Evolutionary conservation across 2,888 invertebrate genomes (phyloP).

Genomic region (Thelaira solivaga): DNA sequence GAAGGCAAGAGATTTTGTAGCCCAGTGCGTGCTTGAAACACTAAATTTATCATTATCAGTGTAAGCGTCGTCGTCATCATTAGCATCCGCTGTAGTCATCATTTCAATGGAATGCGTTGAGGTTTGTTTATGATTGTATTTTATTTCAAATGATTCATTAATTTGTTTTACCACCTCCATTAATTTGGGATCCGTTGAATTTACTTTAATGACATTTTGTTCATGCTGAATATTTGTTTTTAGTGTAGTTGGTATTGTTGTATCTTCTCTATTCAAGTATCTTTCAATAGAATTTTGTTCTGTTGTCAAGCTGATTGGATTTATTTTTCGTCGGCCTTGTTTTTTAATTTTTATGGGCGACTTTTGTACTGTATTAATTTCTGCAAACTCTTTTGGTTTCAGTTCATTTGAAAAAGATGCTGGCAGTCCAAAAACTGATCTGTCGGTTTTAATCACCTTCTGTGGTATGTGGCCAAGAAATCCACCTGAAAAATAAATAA

Average conservation of each 20-base stretch:
- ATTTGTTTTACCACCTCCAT: slow-evolving; percentile 67
- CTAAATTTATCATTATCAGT: background rate
- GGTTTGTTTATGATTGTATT: slow-evolving; percentile 55
- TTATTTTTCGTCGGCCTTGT: slow-evolving; percentile 57
- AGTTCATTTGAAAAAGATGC: background rate
- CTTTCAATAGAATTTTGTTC: slow-evolving; percentile 11
- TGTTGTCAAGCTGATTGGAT: slow-evolving; percentile 32
- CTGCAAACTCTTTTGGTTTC: slow-evolving; percentile 26
- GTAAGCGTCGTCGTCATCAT: background rate
- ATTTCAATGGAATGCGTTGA: slow-evolving; percentile 56
- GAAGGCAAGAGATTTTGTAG: background rate
- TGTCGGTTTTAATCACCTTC: slow-evolving; percentile 18
- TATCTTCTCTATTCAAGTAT: background rate
- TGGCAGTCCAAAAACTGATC: background rate
- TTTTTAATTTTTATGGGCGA: slow-evolving; percentile 27
- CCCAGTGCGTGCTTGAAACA: background rate
- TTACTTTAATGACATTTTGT: slow-evolving; percentile 56
- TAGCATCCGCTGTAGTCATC: slow-evolving; percentile 51
- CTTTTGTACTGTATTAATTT: slow-evolving; percentile 15
- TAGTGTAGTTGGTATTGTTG: slow-evolving; percentile 4
- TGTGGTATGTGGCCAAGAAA: slow-evolving; percentile 47
- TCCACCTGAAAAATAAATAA: slow-evolving; percentile 37
- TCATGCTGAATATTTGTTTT: background rate
- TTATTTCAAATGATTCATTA: slow-evolving; percentile 67
- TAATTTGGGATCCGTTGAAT: slow-evolving; percentile 64